Evolutionary conservation across 2,888 invertebrate species (phyloP), one percentile per base, ranked within the genome.

Genomic region (Seira musarum): DNA sequence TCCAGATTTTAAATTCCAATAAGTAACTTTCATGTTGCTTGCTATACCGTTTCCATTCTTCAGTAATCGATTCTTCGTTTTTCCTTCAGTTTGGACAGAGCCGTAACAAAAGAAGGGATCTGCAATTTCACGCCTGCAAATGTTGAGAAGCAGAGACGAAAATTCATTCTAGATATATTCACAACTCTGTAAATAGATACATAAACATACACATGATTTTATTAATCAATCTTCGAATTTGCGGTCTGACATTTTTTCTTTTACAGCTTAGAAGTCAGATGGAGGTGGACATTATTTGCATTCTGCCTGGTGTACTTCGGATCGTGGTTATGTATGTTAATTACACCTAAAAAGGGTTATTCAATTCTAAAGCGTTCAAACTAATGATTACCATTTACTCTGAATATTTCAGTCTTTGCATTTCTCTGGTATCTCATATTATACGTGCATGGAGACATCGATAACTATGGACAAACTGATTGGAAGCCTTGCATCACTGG

Each of bases 351-450:
- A 57, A 57, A n/a, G n/a, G n/a, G n/a, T 57, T 17, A 13, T 15
- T 57, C 5, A 46, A 46, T 46, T 46, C 6, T 46, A 35, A 64
- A 64, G n/a, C 64, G 24, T 6, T 60, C 24, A 2, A 17, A 17
- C 2, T 13, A 1, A n/a, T 24, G 8, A 24, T 13, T 6, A 25
- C 5, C 66, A 49, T 68, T 19, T 25, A 40, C 10, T 57, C 17
- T 60, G 60, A 2, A 60, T 8, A 76, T 64, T 35, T 2, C 30
- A 86, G 86, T 74, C 17, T 98, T 98, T 88, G 97, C 96, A 0
- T 90, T 94, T 10, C 91, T 97, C 74, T 98, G 98, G 94, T 98
- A 96, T 94, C 89, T 95, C 46, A 96, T 98, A 81, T 93, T 95
- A 57, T 93, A 93, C 88, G 92, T 93, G 0, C 97, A 98, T 89